Percentiles rank a stretch among this genome's conserved stretches.
Evolutionary conservation across 2,113 vertebrate species (phyloP).

Genomic region (Solea solea): DNA sequence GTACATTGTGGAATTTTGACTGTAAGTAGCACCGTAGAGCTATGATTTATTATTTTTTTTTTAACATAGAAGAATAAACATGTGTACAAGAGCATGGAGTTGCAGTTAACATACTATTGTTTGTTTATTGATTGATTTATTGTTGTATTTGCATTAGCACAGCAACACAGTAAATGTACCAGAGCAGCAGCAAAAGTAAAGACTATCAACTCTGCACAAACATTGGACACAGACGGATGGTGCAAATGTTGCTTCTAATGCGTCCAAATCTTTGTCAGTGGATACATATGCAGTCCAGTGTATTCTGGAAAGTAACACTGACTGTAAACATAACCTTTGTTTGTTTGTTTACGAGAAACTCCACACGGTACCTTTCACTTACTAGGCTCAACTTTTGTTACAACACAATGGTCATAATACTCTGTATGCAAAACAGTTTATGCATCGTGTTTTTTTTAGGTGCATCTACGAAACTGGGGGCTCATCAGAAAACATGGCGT

Average conservation of each 20-base stretch:
- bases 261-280: no score
- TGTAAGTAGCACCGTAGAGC: background rate
- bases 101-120: background rate
- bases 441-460: conserved; percentile 7
- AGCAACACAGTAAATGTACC: background rate
- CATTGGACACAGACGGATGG: no score
- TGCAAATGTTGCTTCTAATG: no score
- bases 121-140: background rate
- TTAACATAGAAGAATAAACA: background rate
- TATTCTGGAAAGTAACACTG: no score
- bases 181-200: background rate
- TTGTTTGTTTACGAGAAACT: conserved; percentile 25
- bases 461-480: conserved; percentile 4
- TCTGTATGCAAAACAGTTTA: conserved; percentile 24
- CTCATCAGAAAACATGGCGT: conserved; percentile 15
- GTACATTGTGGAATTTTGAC: conserved; percentile 39
- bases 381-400: conserved; percentile 7
- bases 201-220: background rate
- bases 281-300: no score
- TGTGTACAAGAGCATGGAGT: background rate
- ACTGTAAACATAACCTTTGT: no score
- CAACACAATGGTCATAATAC: conserved; percentile 19
- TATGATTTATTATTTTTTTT: background rate
- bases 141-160: background rate
- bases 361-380: conserved; percentile 44